phyloP scores from a whole-genome alignment of 2,888 invertebrate species.

The Bellardia bayeri region DNA sequence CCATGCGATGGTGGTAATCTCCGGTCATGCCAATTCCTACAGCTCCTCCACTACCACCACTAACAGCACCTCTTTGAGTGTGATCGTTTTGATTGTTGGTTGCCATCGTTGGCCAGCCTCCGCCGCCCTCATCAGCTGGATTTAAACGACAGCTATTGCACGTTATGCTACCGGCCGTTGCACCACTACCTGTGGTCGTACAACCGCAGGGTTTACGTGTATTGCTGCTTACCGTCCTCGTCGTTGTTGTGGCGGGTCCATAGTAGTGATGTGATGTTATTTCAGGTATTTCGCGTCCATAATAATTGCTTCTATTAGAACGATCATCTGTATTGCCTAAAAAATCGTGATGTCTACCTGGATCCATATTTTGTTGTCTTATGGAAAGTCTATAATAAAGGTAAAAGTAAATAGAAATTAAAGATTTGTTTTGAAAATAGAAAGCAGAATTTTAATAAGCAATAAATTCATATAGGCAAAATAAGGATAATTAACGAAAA shows the following conservation, averaged over 20 bases:
- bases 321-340: constrained; percentile 74
- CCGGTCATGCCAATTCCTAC: constrained; percentile 40
- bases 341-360: constrained; percentile 80
- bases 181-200: constrained; percentile 60
- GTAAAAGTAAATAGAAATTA: not conserved
- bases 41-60: not conserved
- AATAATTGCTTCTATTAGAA: constrained; percentile 68
- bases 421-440: not conserved
- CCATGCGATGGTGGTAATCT: constrained; percentile 64
- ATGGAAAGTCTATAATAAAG: constrained; percentile 16
- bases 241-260: constrained; percentile 56
- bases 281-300: constrained; percentile 72
- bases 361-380: constrained; percentile 78
- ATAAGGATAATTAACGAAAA: too few relatives aligned
- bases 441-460: not conserved
- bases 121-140: constrained; percentile 68
- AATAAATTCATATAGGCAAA: too few relatives aligned
- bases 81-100: constrained; percentile 54
- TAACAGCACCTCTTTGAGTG: constrained; percentile 39
- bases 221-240: constrained; percentile 30
- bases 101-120: constrained; percentile 63
- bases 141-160: constrained; percentile 75
- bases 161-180: constrained; percentile 67
- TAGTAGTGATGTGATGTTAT: constrained; percentile 70
- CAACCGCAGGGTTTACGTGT: constrained; percentile 76